Base-by-base conservation (phyloP, 1,140 invertebrate genomes). In the Heterodera carotae region DNA sequence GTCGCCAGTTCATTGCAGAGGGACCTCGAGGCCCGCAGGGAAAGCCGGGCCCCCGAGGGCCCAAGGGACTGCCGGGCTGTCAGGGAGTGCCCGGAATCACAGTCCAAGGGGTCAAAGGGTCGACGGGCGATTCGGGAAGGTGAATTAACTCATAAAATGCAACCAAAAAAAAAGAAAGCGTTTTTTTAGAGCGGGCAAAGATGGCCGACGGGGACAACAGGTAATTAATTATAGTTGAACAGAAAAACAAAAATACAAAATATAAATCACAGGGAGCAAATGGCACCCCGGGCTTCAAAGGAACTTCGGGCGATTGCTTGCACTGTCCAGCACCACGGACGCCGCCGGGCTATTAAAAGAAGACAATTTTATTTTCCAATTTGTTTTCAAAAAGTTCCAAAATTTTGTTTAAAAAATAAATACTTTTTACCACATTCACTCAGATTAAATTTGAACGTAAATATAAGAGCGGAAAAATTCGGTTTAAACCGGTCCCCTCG, bases 291-390 rank as follows among this genome's bases (percentile, higher is more conserved):
- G 78, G 78, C 15, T 60, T 71, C 8, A 79, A 79, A 18, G 78
- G 78, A 22, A 39, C 39, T 34, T 10, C 53, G 25, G 78, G 78
- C 25, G 78, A 79, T 27, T 79, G 78, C 36, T 22, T 36, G 5
- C 78, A 79, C 60, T 79, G 78, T 48, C 78, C 78, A 34, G 7
- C 80, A 34, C 78, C 78, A 25, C 43, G 78, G 25, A 79, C 78
- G 34, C 78, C 78, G 5, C 78, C 78, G 6, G 78, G 78, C 18
- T 79, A 79, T 53, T 79, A 56, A 74, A 59, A 39, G 15, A 66
- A 34, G 22, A 66, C 29, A 34, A 66, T 31, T 56, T 22, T 22
- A 15, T 56, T 53, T 53, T 2, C 4, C 2, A 18, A 18, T 53
- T 53, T 18, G 18, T 53, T 39, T 4, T 10, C 36, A 10, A 39